These are phyloP conservation scores for Manacus vitellinus DNA, from an alignment of 2,113 vertebrate genomes.

Conservation along the genomic window DNA sequence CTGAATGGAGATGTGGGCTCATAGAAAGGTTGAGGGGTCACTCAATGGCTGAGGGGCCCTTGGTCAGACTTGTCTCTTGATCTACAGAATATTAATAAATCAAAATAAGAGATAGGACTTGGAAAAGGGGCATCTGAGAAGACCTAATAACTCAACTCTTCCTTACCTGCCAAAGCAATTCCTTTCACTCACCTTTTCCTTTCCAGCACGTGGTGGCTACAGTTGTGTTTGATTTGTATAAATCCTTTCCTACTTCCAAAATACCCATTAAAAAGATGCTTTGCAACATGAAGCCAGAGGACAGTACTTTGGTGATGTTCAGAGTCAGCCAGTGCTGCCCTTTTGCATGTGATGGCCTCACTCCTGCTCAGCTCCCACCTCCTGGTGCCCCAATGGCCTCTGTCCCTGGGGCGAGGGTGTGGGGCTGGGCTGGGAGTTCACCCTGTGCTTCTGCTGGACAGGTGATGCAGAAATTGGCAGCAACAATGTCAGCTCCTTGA, in stretches of 20 bases:
- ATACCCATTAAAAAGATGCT: neutral
- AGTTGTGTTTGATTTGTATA: neutral
- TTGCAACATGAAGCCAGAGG: neutral
- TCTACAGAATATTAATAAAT: conserved; percentile 45
- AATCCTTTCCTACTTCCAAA: neutral
- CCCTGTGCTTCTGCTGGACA: conserved; percentile 37
- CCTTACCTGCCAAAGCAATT: conserved; percentile 3
- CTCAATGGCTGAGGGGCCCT: neutral
- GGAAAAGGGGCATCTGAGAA: conserved; percentile 9
- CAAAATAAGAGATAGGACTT: conserved; percentile 31
- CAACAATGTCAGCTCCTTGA: conserved; percentile 55
- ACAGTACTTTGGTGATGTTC: neutral
- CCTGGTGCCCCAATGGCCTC: neutral
- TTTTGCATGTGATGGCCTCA: neutral
- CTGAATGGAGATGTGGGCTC: neutral
- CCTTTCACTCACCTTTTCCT: neutral
- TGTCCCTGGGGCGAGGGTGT: neutral
- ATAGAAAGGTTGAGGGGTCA: neutral
- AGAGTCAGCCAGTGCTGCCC: neutral
- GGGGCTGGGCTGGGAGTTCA: neutral
- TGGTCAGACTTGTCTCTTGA: conserved; percentile 12
- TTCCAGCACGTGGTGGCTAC: neutral
- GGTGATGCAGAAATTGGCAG: conserved; percentile 76
- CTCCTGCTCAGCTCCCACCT: neutral
- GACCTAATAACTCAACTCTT: conserved; percentile 6